Evolutionary conservation across 2,888 invertebrate species (phyloP).

Genomic region (Meghimatium bilineatum): DNA sequence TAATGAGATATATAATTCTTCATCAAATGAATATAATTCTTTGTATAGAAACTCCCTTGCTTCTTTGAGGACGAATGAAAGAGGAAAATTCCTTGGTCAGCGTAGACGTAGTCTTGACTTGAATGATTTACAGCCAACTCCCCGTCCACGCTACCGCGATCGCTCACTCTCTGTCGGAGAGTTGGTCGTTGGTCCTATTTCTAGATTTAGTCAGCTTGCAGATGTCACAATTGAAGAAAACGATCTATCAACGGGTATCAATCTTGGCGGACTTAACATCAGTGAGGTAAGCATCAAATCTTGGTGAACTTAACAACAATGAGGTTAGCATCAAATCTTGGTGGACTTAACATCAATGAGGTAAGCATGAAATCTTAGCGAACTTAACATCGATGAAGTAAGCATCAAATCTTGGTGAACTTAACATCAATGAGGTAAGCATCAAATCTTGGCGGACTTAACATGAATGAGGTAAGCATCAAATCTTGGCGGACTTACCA

Average conservation of each 20-base stretch:
- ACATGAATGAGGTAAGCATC: no score
- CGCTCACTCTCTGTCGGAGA: constrained; percentile 29
- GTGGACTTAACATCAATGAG: neutral
- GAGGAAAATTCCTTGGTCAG: neutral
- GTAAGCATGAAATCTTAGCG: constrained; percentile 1
- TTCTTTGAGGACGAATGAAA: neutral
- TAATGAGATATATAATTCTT: neutral
- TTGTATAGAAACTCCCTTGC: neutral
- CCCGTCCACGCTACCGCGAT: neutral
- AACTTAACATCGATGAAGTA: no score
- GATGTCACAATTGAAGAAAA: neutral
- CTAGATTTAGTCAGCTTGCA: neutral
- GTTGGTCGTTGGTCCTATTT: neutral
- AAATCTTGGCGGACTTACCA: neutral
- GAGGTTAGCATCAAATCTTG: no score
- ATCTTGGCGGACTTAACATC: neutral
- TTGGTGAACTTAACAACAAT: no score
- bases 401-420: neutral
- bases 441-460: no score
- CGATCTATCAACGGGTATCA: neutral
- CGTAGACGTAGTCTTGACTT: constrained; percentile 35
- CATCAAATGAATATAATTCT: neutral
- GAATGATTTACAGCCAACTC: neutral
- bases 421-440: constrained; percentile 4
- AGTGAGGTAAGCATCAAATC: neutral